Conservation (phyloP, 2,797 vertebrate genomes). For the Amazona ochrocephala region DNA sequence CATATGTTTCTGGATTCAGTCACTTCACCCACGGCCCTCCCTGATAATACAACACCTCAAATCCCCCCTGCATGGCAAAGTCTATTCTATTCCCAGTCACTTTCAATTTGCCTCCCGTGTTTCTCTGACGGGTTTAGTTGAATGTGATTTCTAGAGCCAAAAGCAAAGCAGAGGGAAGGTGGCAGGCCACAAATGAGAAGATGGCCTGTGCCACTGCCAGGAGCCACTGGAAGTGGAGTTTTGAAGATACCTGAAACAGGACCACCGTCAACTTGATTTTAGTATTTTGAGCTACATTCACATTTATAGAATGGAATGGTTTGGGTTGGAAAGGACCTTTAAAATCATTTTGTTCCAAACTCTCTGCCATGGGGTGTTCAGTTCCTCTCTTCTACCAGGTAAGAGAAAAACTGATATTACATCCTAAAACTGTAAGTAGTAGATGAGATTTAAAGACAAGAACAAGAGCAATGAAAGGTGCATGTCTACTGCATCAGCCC, state of each 20-base stretch:
- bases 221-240: neutral
- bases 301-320: neutral
- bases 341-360: neutral
- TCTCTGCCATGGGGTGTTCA: neutral
- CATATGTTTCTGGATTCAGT: slow-evolving; percentile 37
- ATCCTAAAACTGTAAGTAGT: neutral
- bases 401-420: neutral
- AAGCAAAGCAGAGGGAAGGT: neutral
- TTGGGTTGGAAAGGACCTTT: neutral
- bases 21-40: neutral
- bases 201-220: neutral
- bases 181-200: slow-evolving; percentile 15
- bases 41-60: neutral
- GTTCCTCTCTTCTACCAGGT: neutral
- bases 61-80: neutral
- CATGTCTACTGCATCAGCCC: neutral
- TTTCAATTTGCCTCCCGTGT: slow-evolving; percentile 53
- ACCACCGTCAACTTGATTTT: neutral
- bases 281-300: neutral
- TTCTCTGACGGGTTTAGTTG: slow-evolving; percentile 16
- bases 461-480: neutral
- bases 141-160: slow-evolving; percentile 56
- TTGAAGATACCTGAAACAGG: neutral
- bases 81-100: slow-evolving; percentile 57
- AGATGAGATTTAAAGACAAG: neutral